Evolutionary conservation across 2,888 invertebrate genomes (phyloP).

Genomic region (Anodontia alba): DNA sequence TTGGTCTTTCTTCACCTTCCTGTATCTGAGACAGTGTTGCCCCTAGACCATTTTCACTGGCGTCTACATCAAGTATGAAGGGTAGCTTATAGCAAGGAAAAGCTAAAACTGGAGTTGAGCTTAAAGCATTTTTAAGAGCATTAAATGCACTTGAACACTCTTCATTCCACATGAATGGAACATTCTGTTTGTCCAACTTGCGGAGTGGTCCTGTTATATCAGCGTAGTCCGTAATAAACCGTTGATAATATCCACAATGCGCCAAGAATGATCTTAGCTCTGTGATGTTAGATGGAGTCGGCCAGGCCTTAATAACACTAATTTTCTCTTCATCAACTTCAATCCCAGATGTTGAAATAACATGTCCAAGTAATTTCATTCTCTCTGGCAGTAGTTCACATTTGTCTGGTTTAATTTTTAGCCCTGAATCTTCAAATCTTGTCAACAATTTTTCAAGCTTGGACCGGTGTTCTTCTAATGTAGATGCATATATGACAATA

Average conservation of each 20-base stretch:
- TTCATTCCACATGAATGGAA: not conserved
- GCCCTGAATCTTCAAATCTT: slow-evolving; percentile 1
- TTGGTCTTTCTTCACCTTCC: slow-evolving; percentile 30
- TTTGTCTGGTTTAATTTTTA: slow-evolving; percentile 36
- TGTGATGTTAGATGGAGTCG: not conserved
- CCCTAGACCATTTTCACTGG: slow-evolving; percentile 32
- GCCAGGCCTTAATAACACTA: slow-evolving; percentile 21
- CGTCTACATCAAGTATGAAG: slow-evolving; percentile 45
- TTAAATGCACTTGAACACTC: slow-evolving; percentile 4
- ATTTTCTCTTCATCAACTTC: slow-evolving; percentile 13
- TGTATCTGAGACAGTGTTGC: slow-evolving; percentile 32
- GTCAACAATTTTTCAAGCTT: slow-evolving; percentile 5
- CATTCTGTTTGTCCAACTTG: not conserved
- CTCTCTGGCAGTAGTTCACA: slow-evolving; percentile 18
- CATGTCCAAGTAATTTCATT: slow-evolving; percentile 19
- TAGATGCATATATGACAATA: slow-evolving; percentile 15
- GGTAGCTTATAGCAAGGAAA: slow-evolving; percentile 1
- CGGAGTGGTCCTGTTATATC: not conserved
- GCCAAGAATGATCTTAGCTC: slow-evolving; percentile 29
- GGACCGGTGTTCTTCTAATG: slow-evolving; percentile 14
- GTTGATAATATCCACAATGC: slow-evolving; percentile 9
- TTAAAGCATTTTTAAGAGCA: not conserved
- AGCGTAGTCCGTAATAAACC: slow-evolving; percentile 1
- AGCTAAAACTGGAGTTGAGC: slow-evolving; percentile 2
- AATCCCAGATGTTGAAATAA: slow-evolving; percentile 17